Base-by-base conservation (phyloP, 1,140 invertebrate genomes). In the Leptonema lineaticorne region DNA sequence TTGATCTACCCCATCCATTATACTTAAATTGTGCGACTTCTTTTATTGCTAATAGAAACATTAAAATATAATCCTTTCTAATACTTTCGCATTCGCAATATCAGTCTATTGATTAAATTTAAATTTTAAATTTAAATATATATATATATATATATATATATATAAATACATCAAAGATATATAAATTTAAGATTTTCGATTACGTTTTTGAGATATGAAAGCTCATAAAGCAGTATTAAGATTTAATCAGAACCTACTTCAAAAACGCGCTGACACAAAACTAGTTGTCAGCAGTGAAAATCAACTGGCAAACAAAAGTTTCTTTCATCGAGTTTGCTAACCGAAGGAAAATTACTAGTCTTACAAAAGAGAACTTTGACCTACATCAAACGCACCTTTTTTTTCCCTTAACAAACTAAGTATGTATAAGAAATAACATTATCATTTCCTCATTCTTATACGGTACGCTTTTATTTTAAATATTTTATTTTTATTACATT, bases 101-200 rank as follows among this genome's bases (percentile, higher is more conserved):
- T 48, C 14, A 4, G 16, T 7, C 50, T 53, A 41, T 26, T 53
- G 50, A 53, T 53, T 53, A 53, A 53, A 53, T 53, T 53, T 53
- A 53, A 53, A 26, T 53, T 53, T 53, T 26, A 53, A 53, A 26
- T 53, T 50, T 53, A 26, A 53, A 53, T 53, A 24, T n/a, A n/a
- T n/a, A n/a, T n/a, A n/a, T n/a, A n/a, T n/a, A n/a, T n/a, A n/a
- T n/a, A n/a, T n/a, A n/a, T n/a, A n/a, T n/a, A n/a, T n/a, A n/a
- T n/a, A n/a, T n/a, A n/a, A n/a, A n/a, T n/a, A n/a, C n/a, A n/a
- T n/a, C n/a, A n/a, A n/a, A n/a, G n/a, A n/a, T n/a, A n/a, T n/a
- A n/a, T n/a, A n/a, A n/a, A n/a, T n/a, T n/a, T n/a, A n/a, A n/a
- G n/a, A n/a, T n/a, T n/a, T n/a, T n/a, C n/a, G n/a, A n/a, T n/a